Conservation (phyloP, 1,140 invertebrate species). For the Ceratosolen solmsi region DNA sequence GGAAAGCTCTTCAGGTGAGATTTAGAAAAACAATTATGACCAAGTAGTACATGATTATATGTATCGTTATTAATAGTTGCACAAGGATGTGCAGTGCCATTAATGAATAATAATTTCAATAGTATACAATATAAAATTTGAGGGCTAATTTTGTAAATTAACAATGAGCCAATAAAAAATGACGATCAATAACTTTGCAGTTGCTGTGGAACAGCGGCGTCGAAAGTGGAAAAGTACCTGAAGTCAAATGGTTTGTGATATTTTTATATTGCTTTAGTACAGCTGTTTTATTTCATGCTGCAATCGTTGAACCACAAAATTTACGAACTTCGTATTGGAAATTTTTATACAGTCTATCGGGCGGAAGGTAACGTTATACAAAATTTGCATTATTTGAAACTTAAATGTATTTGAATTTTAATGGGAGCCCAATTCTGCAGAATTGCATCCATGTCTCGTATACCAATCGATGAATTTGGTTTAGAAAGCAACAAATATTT, state of each 20-base stretch:
- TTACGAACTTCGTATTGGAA: conserved; percentile 88
- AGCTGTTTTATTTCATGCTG: conserved; percentile 85
- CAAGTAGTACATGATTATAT: no score
- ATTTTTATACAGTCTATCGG: conserved; percentile 84
- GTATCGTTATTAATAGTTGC: no score
- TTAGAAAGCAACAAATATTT: conserved; percentile 70
- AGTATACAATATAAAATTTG: no score
- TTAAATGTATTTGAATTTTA: no score
- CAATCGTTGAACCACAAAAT: conserved; percentile 85
- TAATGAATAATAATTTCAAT: no score
- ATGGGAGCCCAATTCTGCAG: no score
- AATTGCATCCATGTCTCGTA: conserved; percentile 75
- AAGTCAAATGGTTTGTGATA: conserved; percentile 77
- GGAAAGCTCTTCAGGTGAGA: conserved; percentile 80
- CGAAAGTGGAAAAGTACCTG: conserved; percentile 75
- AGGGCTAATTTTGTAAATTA: neutral
- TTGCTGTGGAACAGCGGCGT: conserved; percentile 77
- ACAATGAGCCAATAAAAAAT: neutral
- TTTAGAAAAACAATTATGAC: neutral
- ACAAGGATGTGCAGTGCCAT: no score
- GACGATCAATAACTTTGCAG: conserved; percentile 67
- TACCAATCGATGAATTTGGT: conserved; percentile 77
- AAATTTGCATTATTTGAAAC: no score
- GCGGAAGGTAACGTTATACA: conserved; percentile 77
- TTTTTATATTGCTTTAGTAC: conserved; percentile 87